Evolutionary conservation across 2,113 vertebrate genomes (phyloP), one percentile per base, ranked within the genome.

Genomic region (Coracopsis vasa): DNA sequence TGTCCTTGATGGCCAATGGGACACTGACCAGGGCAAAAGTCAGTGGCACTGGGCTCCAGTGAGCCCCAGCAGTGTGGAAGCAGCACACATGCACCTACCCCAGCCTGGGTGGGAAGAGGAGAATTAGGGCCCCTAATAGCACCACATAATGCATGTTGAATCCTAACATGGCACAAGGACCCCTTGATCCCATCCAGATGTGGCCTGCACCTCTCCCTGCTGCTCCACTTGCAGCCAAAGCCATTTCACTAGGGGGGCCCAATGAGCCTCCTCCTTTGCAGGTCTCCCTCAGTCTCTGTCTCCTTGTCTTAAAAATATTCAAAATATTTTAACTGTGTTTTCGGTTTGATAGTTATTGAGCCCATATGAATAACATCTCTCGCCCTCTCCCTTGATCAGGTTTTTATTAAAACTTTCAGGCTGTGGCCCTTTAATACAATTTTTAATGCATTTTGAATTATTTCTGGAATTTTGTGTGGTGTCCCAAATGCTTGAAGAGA

Each of bases 371-470:
- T 72, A 87, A 65, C 29, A 39, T 60, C 61, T 86, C 83, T 84
- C 0, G 0, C 28, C 79, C 60, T 88, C 54, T 78, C 60, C 11
- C 51, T 78, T 79, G 70, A 91, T 94, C 50, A 21, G 47, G 11
- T 93, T 96, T 94, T 96, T 89, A 95, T 94, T 96, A 95, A 95
- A 97, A 75, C 25, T 82, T 94, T 47, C 77, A 80, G 72, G 53
- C 67, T 90, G 72, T 56, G 39, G 29, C 7, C 69, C 70, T 94
- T 96, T 91, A 62, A 94, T 97, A 77, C 70, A 47, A 74, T 82
- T 94, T 96, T 91, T 65, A 92, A 89, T 95, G 51, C 44, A 65
- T 91, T 93, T 94, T 50, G 72, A 73, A 81, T 79, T 81, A 77
- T 93, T 94, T 92, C 80, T 94, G 80, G 94, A 84, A 95, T 92